A percentile compares a stretch with the other conserved stretches of the same genome.
phyloP scores from a whole-genome alignment of 2,797 vertebrate species.

The Ceryle rudis region DNA sequence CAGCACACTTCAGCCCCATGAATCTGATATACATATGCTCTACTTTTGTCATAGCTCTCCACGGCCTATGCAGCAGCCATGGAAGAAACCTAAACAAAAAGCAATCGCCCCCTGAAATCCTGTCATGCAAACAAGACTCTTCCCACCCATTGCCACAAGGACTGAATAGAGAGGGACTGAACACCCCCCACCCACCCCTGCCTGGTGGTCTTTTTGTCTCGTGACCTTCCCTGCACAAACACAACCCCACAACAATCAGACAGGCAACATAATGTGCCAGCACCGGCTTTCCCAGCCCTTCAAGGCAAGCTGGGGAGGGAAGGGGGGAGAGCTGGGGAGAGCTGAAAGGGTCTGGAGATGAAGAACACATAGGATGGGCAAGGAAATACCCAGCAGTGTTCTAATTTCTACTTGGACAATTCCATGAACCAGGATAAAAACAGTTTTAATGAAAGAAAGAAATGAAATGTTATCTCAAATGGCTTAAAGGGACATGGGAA shows the following conservation, averaged over 20 bases:
- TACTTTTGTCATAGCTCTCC: constrained; percentile 26
- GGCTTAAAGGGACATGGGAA: not conserved
- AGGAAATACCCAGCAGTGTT: not conserved
- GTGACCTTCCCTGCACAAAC: constrained; percentile 62
- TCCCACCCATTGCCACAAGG: constrained; percentile 44
- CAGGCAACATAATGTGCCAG: constrained; percentile 30
- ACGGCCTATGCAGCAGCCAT: not conserved
- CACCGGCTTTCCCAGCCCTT: constrained; percentile 36
- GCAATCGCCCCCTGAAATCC: constrained; percentile 33
- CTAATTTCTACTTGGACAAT: not conserved
- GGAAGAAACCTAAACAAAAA: constrained; percentile 56
- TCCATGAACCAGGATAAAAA: not conserved
- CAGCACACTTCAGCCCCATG: not conserved
- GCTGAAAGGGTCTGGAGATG: constrained; percentile 17
- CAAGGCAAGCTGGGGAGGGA: not conserved
- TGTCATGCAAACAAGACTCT: constrained; percentile 62
- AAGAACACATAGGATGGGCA: not conserved
- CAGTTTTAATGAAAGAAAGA: constrained; percentile 15
- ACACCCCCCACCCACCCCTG: not conserved
- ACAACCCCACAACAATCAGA: constrained; percentile 59
- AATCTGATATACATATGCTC: constrained; percentile 16
- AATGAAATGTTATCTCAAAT: not conserved
- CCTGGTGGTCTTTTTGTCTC: constrained; percentile 70
- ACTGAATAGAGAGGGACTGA: constrained; percentile 47
- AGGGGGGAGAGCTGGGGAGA: not conserved